Base-by-base conservation (phyloP, 2,888 invertebrate genomes). In the Drosophila melanosoma region DNA sequence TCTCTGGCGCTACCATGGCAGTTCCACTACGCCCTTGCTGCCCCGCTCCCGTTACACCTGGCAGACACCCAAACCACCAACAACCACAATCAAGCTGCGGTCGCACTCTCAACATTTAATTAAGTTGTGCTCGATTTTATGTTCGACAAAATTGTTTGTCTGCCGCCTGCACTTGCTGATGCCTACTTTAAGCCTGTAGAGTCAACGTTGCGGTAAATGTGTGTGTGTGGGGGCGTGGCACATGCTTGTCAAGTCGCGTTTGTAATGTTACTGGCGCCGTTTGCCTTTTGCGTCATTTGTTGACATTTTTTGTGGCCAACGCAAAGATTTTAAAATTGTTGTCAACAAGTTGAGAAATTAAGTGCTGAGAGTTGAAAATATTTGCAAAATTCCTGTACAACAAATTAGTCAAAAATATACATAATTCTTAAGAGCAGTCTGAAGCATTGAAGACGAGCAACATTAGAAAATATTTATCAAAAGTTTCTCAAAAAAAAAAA, bases 101-200 rank as follows among this genome's bases (percentile, higher is more conserved):
- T 76, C 82, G 87, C 84, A 73, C 73, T 87, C 79, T 78, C 72
- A 85, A 83, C 88, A 85, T 87, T 90, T 87, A 90, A 90, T 87
- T 87, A 87, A 87, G 90, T 87, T 87, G 87, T 79, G 88, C 88
- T 83, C 81, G 79, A 89, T 89, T 87, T 89, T 88, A 85, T 87
- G 86, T 84, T 85, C 78, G 76, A 82, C 85, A 80, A 89, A 86
- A 86, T 80, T 79, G 85, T 84, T 80, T 82, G 82, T 77, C 81
- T 88, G 68, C 68, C 56, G 67, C 67, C 67, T 79, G 66, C 65
- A 74, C 70, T 80, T 69, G 51, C 42, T 69, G 61, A 57, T 67
- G 64, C 74, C 74, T 59, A 66, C 73, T 80, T 73, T 64, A 51
- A 69, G 56, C 57, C 61, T 70, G 67, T 61, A 72, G 75, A 78